These are phyloP conservation scores for Napeogenes inachia DNA, from an alignment of 2,888 invertebrate species.

Conservation along the genomic window DNA sequence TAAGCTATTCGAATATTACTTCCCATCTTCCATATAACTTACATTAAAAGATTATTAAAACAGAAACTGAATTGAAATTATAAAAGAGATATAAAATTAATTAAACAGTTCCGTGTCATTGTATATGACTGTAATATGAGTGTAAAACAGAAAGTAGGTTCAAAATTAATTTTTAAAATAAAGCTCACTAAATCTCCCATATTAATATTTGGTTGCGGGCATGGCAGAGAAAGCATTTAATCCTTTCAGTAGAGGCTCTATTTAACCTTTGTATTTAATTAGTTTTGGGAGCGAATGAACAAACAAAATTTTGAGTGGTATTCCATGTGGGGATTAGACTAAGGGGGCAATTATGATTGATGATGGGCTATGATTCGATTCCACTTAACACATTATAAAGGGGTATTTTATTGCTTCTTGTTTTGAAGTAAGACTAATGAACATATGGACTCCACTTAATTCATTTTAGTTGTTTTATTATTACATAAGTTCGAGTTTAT, in stretches of 20 bases:
- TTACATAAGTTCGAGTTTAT: constrained; percentile 16
- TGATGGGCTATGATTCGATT: constrained; percentile 72
- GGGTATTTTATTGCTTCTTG: constrained; percentile 71
- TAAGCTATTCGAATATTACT: too few relatives aligned
- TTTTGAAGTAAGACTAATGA: constrained; percentile 71
- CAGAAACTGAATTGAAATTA: too few relatives aligned
- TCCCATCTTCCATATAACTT: too few relatives aligned
- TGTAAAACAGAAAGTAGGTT: not conserved
- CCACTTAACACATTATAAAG: constrained; percentile 74
- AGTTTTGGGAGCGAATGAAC: constrained; percentile 25
- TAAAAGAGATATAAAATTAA: too few relatives aligned
- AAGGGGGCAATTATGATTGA: constrained; percentile 72
- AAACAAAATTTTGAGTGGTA: constrained; percentile 28
- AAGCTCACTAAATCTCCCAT: not conserved
- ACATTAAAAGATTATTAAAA: too few relatives aligned
- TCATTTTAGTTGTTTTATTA: constrained; percentile 41
- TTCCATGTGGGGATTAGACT: constrained; percentile 33
- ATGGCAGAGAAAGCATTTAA: constrained; percentile 7
- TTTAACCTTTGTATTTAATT: constrained; percentile 27
- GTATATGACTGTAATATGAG: too few relatives aligned
- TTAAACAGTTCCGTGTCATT: too few relatives aligned
- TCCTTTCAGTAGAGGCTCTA: constrained; percentile 14
- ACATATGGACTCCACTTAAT: constrained; percentile 58
- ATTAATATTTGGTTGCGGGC: constrained; percentile 1
- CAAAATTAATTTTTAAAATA: constrained; percentile 1